phyloP scores from a whole-genome alignment of 2,113 vertebrate species.

The Phodopus roborovskii region DNA sequence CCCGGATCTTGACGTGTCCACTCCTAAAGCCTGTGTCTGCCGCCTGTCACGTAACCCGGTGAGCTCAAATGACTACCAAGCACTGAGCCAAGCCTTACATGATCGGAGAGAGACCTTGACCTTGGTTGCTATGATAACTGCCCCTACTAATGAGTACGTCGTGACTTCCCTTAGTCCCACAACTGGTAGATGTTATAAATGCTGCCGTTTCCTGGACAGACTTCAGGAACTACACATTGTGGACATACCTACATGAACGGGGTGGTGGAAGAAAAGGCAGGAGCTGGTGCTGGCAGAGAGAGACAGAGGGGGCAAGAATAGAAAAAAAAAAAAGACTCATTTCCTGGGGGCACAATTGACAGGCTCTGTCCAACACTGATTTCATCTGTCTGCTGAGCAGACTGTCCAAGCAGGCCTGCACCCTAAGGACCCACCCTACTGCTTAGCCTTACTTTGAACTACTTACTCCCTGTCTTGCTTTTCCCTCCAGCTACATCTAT shows the following conservation, averaged over 20 bases:
- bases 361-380: neutral
- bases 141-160: neutral
- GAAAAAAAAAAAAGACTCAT: neutral
- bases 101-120: neutral
- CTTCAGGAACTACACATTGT: neutral
- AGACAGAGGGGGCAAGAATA: neutral
- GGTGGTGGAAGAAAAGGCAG: neutral
- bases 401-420: neutral
- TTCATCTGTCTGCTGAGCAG: neutral
- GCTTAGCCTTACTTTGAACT: neutral
- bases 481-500: neutral
- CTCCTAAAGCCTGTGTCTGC: neutral
- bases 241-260: neutral
- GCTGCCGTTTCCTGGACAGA: neutral
- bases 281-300: too few species aligned
- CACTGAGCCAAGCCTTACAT: neutral
- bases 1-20: neutral
- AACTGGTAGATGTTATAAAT: neutral
- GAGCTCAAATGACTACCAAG: neutral
- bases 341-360: neutral
- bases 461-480: neutral
- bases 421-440: neutral
- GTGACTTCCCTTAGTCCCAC: neutral
- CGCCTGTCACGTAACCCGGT: neutral
- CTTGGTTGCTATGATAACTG: neutral